A percentile compares a stretch with the other conserved stretches of the same genome.
phyloP scores from a whole-genome alignment of 1,140 invertebrate species.

The Tetramorium simillimum region DNA sequence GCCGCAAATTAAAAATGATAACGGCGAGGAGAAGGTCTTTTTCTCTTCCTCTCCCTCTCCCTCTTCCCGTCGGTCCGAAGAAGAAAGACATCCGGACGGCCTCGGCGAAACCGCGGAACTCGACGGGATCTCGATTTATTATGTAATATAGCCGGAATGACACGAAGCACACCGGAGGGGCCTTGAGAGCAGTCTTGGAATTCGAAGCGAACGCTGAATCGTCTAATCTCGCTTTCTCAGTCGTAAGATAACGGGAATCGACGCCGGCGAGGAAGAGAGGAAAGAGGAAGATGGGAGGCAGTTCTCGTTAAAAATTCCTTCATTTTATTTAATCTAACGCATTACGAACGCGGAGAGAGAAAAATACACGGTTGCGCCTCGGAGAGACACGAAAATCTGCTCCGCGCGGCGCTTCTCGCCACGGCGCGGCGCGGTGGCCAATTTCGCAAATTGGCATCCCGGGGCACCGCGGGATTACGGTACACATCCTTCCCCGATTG shows the following conservation, averaged over 20 bases:
- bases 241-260: neutral
- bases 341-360: neutral
- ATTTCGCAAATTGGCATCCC: neutral
- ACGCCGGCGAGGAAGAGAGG: neutral
- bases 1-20: constrained; percentile 22
- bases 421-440: neutral
- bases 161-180: neutral
- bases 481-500: constrained; percentile 27
- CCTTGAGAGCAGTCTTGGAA: constrained; percentile 6
- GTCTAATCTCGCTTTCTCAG: neutral
- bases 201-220: neutral
- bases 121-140: constrained; percentile 6
- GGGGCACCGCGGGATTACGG: neutral
- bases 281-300: no score
- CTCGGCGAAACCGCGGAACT: neutral
- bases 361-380: neutral
- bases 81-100: neutral
- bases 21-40: neutral
- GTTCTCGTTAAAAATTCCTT: neutral
- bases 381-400: neutral
- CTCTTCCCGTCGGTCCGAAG: neutral
- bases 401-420: no score
- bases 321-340: neutral
- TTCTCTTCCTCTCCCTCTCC: neutral
- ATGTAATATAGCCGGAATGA: constrained; percentile 5